A percentile compares a stretch with the other conserved stretches of the same genome.
Evolutionary conservation across 2,888 invertebrate genomes (phyloP).

Genomic region (Eupithecia inturbata): DNA sequence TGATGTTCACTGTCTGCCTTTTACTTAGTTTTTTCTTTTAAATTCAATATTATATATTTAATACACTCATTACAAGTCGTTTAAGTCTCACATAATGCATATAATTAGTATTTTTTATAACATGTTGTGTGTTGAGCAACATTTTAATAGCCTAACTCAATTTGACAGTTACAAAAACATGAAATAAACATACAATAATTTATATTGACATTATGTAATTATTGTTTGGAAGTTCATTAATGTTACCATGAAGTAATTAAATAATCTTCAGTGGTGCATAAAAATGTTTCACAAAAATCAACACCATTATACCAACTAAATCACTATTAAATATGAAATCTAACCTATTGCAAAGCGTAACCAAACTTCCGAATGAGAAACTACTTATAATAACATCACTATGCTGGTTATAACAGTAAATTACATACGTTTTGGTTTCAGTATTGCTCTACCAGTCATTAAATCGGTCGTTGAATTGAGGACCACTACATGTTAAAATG

Average conservation of each 20-base stretch:
- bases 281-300: constrained; percentile 10
- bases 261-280: not conserved
- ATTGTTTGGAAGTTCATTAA: not conserved
- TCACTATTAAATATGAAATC: constrained; percentile 64
- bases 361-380: constrained; percentile 74
- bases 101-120: constrained; percentile 55
- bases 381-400: constrained; percentile 74
- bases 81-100: constrained; percentile 51
- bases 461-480: not conserved
- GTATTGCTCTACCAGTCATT: constrained; percentile 25
- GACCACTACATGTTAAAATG: not conserved
- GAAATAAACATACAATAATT: not conserved
- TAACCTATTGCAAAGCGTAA: constrained; percentile 75
- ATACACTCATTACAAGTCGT: constrained; percentile 64
- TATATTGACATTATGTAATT: not conserved
- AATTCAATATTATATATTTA: constrained; percentile 63
- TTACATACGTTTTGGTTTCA: constrained; percentile 57
- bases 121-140: constrained; percentile 30
- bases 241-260: not conserved
- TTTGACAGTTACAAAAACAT: not conserved
- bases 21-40: constrained; percentile 53
- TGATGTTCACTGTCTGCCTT: constrained; percentile 60
- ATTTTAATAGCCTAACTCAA: not conserved
- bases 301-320: constrained; percentile 60
- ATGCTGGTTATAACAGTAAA: constrained; percentile 63